Conservation (phyloP, 2,113 vertebrate species). For the Sturnira hondurensis region DNA sequence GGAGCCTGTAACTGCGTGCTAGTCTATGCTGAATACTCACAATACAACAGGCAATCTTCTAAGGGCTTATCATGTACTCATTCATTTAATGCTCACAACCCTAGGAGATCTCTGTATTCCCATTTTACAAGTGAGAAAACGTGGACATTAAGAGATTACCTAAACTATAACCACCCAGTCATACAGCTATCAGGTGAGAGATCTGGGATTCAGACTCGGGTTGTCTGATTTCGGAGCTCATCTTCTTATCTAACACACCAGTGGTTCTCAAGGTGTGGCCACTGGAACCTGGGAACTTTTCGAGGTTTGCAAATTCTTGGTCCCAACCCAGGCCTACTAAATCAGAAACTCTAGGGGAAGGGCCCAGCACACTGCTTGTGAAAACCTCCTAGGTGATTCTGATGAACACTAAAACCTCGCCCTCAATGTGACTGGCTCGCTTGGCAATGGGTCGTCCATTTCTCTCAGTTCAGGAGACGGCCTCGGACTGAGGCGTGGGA, state of each 20-base stretch:
- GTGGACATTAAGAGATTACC: background rate
- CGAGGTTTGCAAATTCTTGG: background rate
- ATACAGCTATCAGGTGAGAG: background rate
- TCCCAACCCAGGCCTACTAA: background rate
- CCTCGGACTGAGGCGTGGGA: background rate
- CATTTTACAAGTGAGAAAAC: background rate
- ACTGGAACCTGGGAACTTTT: background rate
- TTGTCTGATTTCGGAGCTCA: background rate
- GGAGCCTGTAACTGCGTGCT: too few species aligned
- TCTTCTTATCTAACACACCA: background rate
- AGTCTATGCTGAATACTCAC: rapidly evolving
- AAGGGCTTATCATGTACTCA: background rate
- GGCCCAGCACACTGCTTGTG: background rate
- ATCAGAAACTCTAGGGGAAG: background rate
- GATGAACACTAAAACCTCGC: background rate
- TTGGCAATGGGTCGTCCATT: background rate
- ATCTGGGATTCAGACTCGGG: background rate
- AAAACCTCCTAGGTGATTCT: background rate
- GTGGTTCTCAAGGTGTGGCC: background rate
- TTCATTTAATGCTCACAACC: background rate
- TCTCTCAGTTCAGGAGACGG: background rate
- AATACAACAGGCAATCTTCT: background rate
- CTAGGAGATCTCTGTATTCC: background rate
- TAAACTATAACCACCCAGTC: background rate
- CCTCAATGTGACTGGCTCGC: background rate